Base-by-base conservation (phyloP, 2,797 vertebrate genomes). In the Acridotheres tristis region DNA sequence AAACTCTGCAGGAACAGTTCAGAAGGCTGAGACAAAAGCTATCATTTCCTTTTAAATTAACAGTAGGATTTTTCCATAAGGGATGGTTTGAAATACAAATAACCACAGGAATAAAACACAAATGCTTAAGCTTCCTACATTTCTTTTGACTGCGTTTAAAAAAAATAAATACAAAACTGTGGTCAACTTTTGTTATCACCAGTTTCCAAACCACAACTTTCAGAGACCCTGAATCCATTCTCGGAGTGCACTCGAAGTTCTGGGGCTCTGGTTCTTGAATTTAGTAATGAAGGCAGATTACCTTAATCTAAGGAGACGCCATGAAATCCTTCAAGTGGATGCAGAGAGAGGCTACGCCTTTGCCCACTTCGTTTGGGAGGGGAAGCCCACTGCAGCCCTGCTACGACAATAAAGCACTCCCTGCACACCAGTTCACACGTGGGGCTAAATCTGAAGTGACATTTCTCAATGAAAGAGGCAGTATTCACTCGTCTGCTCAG, bases 301-400 rank as follows among this genome's bases (percentile, higher is more conserved):
- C 69, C 87, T 80, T 97, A 96, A 97, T 94, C 38, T 76, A 94
- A 97, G 84, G 82, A 87, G 97, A 96, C 22, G 58, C 95, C 96
- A 94, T 96, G 95, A 96, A 97, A 96, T 96, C 92, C 88, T 89
- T 75, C 55, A 82, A 82, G 62, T 43, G 57, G 66, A 61, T 40
- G 79, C 81, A 86, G 71, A 68, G 17, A 48, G 67, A 45, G 30
- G 85, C n/a, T 15, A 45, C 0, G 19, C 90, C 45, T 76, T 78
- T 45, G 85, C 68, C 65, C 32, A 77, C 89, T 89, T 82, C 95
- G 88, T 92, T 86, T 26, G 62, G 80, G 76, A 89, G 83, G 58
- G 92, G 87, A 93, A 91, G 88, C 77, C 88, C 92, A 54, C 65
- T 74, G 90, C 92, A 96, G 51, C 65, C 71, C 73, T 81, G 58